phyloP scores from a whole-genome alignment of 2,113 vertebrate species.

The Motacilla alba region DNA sequence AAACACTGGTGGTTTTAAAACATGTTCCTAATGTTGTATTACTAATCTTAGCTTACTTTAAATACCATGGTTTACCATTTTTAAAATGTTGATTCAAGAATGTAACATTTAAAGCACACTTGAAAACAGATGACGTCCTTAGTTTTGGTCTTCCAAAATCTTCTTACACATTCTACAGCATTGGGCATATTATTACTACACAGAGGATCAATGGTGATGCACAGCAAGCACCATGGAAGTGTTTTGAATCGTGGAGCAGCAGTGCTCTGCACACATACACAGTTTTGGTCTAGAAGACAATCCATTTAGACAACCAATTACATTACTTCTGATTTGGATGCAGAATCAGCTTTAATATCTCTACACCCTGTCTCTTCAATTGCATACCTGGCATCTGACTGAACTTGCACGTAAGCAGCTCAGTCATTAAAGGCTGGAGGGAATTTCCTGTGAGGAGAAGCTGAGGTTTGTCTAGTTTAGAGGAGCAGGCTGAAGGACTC shows the following conservation, averaged over 20 bases:
- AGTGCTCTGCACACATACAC: not conserved
- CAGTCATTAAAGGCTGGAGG: not conserved
- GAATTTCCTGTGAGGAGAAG: not conserved
- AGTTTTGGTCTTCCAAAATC: not conserved
- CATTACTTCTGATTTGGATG: not conserved
- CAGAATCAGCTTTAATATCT: not conserved
- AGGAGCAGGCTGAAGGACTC: not conserved
- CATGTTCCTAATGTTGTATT: not conserved
- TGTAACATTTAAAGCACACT: not conserved
- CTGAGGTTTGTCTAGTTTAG: not conserved
- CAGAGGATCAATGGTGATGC: not conserved
- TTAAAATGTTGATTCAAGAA: not conserved
- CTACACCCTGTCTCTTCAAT: not conserved
- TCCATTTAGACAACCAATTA: not conserved
- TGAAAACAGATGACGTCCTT: not conserved
- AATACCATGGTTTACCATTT: not conserved
- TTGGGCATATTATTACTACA: accelerated
- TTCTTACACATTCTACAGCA: not conserved
- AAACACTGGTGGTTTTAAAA: not conserved
- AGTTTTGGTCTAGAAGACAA: not conserved
- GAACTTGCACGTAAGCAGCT: not conserved
- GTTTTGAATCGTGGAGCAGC: not conserved
- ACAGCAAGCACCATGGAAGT: accelerated
- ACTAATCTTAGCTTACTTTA: not conserved
- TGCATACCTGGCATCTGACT: not conserved